Percentiles rank a stretch among this genome's conserved stretches.
Evolutionary conservation across 2,113 vertebrate species (phyloP).

Genomic region (Capra hircus): DNA sequence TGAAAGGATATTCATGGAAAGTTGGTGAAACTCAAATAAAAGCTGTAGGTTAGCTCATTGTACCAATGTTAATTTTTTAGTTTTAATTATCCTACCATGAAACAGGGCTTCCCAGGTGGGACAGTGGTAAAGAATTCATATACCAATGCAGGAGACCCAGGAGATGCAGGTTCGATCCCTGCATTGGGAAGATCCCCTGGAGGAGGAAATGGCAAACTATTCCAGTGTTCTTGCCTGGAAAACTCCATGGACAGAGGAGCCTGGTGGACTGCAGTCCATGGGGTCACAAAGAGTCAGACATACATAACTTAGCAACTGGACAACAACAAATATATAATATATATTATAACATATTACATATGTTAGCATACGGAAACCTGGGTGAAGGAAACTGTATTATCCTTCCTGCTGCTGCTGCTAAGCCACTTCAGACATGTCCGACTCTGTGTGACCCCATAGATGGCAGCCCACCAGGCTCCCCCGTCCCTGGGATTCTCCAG

Average conservation of each 20-base stretch:
- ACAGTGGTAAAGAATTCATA: not conserved
- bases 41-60: not conserved
- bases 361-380: not conserved
- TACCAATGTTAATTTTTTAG: not conserved
- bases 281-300: not conserved
- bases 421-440: accelerated
- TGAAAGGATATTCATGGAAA: not conserved
- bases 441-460: no score
- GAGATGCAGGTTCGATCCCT: accelerated
- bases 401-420: not conserved
- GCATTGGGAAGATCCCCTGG: not conserved
- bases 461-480: no score
- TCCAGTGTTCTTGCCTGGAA: not conserved
- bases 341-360: not conserved
- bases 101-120: not conserved
- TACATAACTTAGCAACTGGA: not conserved
- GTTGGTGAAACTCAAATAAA: not conserved
- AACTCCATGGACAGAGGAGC: not conserved
- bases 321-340: not conserved
- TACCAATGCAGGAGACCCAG: not conserved
- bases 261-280: not conserved
- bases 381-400: not conserved
- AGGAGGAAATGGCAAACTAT: not conserved
- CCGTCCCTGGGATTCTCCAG: no score
- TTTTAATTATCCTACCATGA: not conserved